Evolutionary conservation across 2,888 invertebrate genomes (phyloP), one percentile per base, ranked within the genome.

Genomic region (Rapana venosa): DNA sequence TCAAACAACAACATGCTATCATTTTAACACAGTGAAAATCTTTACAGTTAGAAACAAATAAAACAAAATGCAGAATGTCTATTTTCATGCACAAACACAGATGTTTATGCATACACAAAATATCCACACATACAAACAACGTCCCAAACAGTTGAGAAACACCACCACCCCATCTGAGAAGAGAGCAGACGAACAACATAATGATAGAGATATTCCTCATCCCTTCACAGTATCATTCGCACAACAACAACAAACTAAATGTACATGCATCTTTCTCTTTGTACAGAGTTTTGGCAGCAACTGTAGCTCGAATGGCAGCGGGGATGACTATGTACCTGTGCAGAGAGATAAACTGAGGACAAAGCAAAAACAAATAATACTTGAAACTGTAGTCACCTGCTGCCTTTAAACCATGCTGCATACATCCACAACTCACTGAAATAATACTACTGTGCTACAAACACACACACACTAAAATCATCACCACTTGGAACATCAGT

Each of bases 321-420:
- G 22, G 81, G 81, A 83, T 83, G 81, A 83, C 36, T 26, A 47
- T 47, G 47, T 47, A 47, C 47, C 4, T 47, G 47, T 47, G 47
- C 47, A 83, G 13, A 47, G 47, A 36, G 47, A 83, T 83, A 83
- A 83, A 83, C 26, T 22, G 13, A 13, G 36, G 81, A 83, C 47
- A 26, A 36, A 47, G 47, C 36, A 26, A n/a, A 83, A 66, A 66
- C 66, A 66, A n/a, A 74, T 83, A 83, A 83, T 83, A 83, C 81
- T 83, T 83, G 22, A 47, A 83, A 83, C 6, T 15, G 11, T 83
- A 13, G 15, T 83, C 30, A 30, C 81, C 47, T 83, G 81, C 81
- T 83, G 81, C 81, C 81, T 83, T 47, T 20, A 83, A 20, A 47
- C 47, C 36, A 83, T 83, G 81, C 81, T 83, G 81, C 81, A 26